Evolutionary conservation across 2,888 invertebrate genomes (phyloP).

Genomic region (Bhutanitis thaidina): DNA sequence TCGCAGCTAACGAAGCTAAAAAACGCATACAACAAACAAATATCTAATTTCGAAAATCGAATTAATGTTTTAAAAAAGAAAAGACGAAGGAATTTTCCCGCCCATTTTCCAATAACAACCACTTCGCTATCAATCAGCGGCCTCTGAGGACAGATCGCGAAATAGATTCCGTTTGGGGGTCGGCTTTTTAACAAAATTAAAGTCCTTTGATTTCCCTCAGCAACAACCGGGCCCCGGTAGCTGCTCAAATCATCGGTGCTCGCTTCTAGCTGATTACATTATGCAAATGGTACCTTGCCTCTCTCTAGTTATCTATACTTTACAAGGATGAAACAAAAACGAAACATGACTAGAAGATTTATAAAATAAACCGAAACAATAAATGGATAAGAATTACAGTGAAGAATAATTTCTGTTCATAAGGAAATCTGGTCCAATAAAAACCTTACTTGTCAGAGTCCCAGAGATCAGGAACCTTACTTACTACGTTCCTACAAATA

Average conservation of each 20-base stretch:
- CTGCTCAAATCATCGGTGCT: conserved; percentile 59
- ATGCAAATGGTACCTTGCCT: conserved; percentile 57
- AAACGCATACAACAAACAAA: neutral
- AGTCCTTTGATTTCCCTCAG: conserved; percentile 51
- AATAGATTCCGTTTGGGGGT: conserved; percentile 33
- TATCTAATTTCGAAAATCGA: neutral
- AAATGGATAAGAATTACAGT: too few species aligned
- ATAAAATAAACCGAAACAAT: too few species aligned
- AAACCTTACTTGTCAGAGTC: too few species aligned
- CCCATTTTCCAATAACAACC: conserved; percentile 30
- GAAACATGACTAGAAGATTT: conserved; percentile 1
- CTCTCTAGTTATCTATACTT: conserved; percentile 55
- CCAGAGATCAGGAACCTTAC: too few species aligned
- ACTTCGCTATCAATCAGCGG: conserved; percentile 30
- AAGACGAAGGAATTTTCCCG: conserved; percentile 9
- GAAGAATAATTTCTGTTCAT: too few species aligned
- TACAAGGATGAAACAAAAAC: conserved; percentile 29
- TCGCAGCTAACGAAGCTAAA: too few species aligned
- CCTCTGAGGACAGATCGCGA: conserved; percentile 29
- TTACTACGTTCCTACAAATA: too few species aligned
- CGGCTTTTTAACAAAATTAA: conserved; percentile 62
- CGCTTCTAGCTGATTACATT: conserved; percentile 65
- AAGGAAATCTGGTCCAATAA: too few species aligned
- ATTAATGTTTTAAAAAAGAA: neutral
- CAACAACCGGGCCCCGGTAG: conserved; percentile 43